phyloP scores from a whole-genome alignment of 2,888 invertebrate species.

The Trachelus troglodyta region DNA sequence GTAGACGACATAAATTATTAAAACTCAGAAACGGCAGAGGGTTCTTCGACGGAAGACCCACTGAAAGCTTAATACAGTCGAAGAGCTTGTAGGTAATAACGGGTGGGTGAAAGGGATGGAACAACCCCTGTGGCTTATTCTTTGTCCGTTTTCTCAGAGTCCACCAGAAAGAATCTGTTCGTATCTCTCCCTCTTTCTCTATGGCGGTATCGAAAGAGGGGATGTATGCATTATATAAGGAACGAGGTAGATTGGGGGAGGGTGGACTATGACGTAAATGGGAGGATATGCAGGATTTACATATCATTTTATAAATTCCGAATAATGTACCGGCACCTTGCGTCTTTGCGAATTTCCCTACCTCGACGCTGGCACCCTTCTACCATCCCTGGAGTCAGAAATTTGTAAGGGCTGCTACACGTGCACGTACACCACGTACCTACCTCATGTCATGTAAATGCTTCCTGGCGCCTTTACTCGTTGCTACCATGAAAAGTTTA shows the following conservation, averaged over 20 bases:
- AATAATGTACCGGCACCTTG: conserved; percentile 32
- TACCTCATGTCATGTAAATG: neutral
- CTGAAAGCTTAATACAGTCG: neutral
- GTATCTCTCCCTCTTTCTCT: neutral
- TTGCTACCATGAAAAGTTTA: neutral
- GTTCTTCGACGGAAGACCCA: neutral
- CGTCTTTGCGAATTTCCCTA: neutral
- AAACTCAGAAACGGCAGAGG: neutral
- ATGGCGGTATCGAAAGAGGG: conserved; percentile 17
- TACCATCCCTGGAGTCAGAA: neutral
- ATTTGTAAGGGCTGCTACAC: conserved; percentile 3
- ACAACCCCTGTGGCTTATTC: neutral
- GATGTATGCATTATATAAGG: conserved; percentile 39
- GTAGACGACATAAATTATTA: neutral
- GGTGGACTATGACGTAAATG: conserved; percentile 31
- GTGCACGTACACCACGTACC: neutral
- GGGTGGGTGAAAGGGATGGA: neutral
- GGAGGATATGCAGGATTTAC: conserved; percentile 50
- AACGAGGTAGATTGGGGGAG: conserved; percentile 5
- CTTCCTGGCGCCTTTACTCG: neutral
- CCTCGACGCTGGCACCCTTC: neutral
- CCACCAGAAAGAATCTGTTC: conserved; percentile 16
- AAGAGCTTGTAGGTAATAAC: neutral
- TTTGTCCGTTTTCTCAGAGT: conserved; percentile 4
- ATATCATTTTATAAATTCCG: conserved; percentile 54